These are phyloP conservation scores for Euclidia mi DNA, from an alignment of 2,888 invertebrate species.

Conservation along the genomic window DNA sequence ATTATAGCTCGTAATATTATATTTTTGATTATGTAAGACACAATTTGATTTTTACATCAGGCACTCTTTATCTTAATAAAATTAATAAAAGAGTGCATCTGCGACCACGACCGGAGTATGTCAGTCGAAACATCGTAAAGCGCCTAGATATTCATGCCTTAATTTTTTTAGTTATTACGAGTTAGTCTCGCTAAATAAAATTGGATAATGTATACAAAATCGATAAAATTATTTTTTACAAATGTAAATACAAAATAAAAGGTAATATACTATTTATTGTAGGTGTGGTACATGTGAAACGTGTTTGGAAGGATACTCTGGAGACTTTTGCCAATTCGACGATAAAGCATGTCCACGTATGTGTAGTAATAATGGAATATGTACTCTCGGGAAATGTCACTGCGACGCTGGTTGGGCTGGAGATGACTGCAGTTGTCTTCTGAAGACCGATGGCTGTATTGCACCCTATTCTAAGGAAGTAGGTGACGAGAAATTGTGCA, in stretches of 20 bases:
- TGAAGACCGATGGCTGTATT: slow-evolving; percentile 55
- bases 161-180: too few relatives aligned
- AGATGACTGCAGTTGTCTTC: slow-evolving; percentile 68
- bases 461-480: slow-evolving; percentile 75
- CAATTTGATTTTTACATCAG: neutral
- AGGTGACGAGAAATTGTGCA: slow-evolving; percentile 62
- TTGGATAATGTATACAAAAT: too few relatives aligned
- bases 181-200: too few relatives aligned
- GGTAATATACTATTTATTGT: slow-evolving; percentile 29
- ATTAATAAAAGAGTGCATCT: too few relatives aligned
- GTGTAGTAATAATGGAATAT: slow-evolving; percentile 90
- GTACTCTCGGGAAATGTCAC: slow-evolving; percentile 71
- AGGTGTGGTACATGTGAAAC: slow-evolving; percentile 90
- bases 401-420: slow-evolving; percentile 64
- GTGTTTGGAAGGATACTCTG: slow-evolving; percentile 86
- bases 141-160: too few relatives aligned
- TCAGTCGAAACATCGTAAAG: too few relatives aligned
- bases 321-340: slow-evolving; percentile 94
- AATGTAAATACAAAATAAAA: slow-evolving; percentile 23
- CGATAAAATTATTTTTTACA: slow-evolving; percentile 30
- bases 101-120: too few relatives aligned
- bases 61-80: too few relatives aligned
- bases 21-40: neutral
- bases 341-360: slow-evolving; percentile 92
- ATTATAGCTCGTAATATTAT: slow-evolving; percentile 9